Evolutionary conservation across 2,113 vertebrate genomes (phyloP).

Genomic region (Macquaria ambigua): DNA sequence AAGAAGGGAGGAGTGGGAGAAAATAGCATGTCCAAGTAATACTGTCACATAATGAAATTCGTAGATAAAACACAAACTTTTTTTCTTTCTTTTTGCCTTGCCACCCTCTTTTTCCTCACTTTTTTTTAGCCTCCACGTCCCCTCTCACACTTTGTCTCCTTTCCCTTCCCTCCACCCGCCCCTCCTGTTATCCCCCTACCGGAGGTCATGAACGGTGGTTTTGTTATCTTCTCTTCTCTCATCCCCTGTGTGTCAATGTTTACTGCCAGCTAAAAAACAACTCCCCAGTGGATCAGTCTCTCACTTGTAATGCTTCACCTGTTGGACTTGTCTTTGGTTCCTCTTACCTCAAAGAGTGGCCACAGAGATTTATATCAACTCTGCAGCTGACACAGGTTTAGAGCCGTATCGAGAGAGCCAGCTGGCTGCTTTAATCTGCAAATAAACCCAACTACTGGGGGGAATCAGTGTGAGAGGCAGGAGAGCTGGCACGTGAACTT

Average conservation of each 20-base stretch:
- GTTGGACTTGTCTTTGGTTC: slow-evolving; percentile 56
- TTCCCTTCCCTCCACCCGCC: background rate
- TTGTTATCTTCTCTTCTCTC: slow-evolving; percentile 47
- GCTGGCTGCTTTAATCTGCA: slow-evolving; percentile 70
- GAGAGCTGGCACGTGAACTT: slow-evolving; percentile 61
- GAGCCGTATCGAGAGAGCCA: slow-evolving; percentile 57
- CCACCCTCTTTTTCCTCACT: background rate
- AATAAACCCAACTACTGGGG: slow-evolving; percentile 62
- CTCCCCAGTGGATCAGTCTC: slow-evolving; percentile 45
- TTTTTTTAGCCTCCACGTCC: background rate
- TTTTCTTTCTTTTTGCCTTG: background rate
- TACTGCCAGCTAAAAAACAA: slow-evolving; percentile 36
- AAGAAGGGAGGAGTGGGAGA: too few relatives aligned
- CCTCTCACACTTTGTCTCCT: background rate
- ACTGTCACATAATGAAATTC: background rate
- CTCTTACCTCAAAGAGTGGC: slow-evolving; percentile 55
- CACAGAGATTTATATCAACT: slow-evolving; percentile 69
- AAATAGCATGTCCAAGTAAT: background rate
- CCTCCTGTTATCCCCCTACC: background rate
- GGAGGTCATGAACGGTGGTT: slow-evolving; percentile 28
- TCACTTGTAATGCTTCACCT: slow-evolving; percentile 53
- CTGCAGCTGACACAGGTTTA: slow-evolving; percentile 72
- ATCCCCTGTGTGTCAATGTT: slow-evolving; percentile 47
- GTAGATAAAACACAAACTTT: background rate
- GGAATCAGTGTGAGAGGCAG: slow-evolving; percentile 31